phyloP scores from a whole-genome alignment of 2,113 vertebrate species.

The Hiodon tergisus region DNA sequence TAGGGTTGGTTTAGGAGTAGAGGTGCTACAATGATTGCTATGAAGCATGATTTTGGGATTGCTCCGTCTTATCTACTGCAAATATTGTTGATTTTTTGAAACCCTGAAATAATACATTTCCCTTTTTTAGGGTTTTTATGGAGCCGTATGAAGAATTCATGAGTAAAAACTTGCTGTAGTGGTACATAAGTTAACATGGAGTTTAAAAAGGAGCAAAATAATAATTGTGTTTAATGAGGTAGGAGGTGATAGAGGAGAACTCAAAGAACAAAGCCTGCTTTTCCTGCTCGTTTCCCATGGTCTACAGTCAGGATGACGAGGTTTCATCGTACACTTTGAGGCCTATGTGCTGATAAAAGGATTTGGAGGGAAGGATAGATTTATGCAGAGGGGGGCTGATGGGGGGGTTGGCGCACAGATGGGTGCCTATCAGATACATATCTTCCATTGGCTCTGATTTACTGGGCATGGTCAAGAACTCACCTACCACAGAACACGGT shows the following conservation, averaged over 20 bases:
- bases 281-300: constrained; percentile 1
- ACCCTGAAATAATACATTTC: too few relatives aligned
- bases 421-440: not conserved
- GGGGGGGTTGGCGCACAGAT: not conserved
- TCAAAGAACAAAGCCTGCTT: not conserved
- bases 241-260: too few relatives aligned
- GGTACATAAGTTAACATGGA: too few relatives aligned
- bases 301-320: not conserved
- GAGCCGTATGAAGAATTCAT: not conserved
- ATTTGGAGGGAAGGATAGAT: constrained; percentile 7
- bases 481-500: too few relatives aligned
- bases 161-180: too few relatives aligned
- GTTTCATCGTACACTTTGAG: not conserved
- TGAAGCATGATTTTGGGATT: too few relatives aligned
- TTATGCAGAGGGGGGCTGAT: not conserved
- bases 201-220: too few relatives aligned
- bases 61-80: too few relatives aligned
- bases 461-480: not conserved
- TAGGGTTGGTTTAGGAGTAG: not conserved
- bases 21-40: too few relatives aligned
- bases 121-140: too few relatives aligned
- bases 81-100: too few relatives aligned
- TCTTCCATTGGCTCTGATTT: not conserved
- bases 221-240: too few relatives aligned
- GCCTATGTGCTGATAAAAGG: constrained; percentile 1